Conservation (phyloP, 2,888 invertebrate species). For the Agrilus cyanescens region DNA sequence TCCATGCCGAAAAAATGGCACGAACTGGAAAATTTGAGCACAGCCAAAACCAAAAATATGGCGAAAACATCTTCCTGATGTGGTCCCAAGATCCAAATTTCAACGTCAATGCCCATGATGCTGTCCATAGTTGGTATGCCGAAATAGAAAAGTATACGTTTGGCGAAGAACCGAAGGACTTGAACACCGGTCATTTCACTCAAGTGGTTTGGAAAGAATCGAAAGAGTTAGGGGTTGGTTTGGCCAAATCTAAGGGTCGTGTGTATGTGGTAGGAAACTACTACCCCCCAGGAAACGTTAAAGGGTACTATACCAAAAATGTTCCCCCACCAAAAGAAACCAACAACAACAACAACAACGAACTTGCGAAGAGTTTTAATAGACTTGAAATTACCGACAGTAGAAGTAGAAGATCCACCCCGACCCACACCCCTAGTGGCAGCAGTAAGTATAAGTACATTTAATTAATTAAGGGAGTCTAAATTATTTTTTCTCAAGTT, state of each 20-base stretch:
- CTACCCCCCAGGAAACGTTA: conserved; percentile 75
- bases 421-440: not conserved
- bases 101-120: conserved; percentile 54
- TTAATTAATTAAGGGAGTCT: conserved; percentile 15
- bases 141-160: conserved; percentile 61
- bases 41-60: conserved; percentile 44
- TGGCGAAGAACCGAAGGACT: conserved; percentile 50
- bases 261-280: conserved; percentile 83
- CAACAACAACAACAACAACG: conserved; percentile 31
- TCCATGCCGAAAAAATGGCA: conserved; percentile 43
- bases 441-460: conserved; percentile 25
- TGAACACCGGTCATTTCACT: conserved; percentile 57
- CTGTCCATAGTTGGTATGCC: conserved; percentile 67
- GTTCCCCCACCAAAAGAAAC: conserved; percentile 49
- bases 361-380: conserved; percentile 4
- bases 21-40: conserved; percentile 42
- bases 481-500: not conserved
- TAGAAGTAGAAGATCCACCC: not conserved
- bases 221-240: conserved; percentile 62
- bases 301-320: conserved; percentile 61
- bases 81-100: conserved; percentile 53
- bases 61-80: conserved; percentile 61
- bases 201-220: conserved; percentile 77
- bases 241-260: conserved; percentile 54
- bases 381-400: not conserved